Evolutionary conservation across 2,888 invertebrate species (phyloP).

Genomic region (Drosophila kokeensis): DNA sequence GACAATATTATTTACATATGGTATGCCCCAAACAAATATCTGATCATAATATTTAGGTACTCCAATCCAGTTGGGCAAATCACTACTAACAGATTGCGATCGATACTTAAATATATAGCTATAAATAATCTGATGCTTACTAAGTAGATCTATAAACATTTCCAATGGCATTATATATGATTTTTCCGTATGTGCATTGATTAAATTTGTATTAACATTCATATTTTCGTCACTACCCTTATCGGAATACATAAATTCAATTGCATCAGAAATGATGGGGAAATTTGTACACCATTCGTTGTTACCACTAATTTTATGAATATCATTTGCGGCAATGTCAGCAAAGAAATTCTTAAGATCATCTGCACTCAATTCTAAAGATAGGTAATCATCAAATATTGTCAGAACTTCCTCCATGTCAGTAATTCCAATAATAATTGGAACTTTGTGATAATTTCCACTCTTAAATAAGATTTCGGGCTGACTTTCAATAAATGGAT

Average conservation of each 20-base stretch:
- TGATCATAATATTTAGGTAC: slow-evolving; percentile 93
- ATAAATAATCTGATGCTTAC: slow-evolving; percentile 87
- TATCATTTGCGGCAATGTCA: slow-evolving; percentile 88
- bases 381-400: slow-evolving; percentile 87
- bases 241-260: slow-evolving; percentile 90
- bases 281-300: slow-evolving; percentile 88
- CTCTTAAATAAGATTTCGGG: slow-evolving; percentile 88
- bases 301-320: slow-evolving; percentile 86
- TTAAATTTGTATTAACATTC: slow-evolving; percentile 88
- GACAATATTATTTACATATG: slow-evolving; percentile 88
- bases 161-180: slow-evolving; percentile 90
- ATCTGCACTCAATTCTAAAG: slow-evolving; percentile 86
- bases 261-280: slow-evolving; percentile 89
- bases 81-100: slow-evolving; percentile 88
- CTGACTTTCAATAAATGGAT: slow-evolving; percentile 89
- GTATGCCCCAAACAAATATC: slow-evolving; percentile 93
- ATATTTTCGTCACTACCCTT: slow-evolving; percentile 88
- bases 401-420: slow-evolving; percentile 92
- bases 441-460: slow-evolving; percentile 89
- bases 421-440: slow-evolving; percentile 91
- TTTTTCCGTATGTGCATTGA: slow-evolving; percentile 91
- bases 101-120: slow-evolving; percentile 92
- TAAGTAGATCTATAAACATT: slow-evolving; percentile 88
- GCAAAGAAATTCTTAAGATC: slow-evolving; percentile 88
- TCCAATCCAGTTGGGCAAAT: slow-evolving; percentile 91